Evolutionary conservation across 2,888 invertebrate genomes (phyloP), one percentile per base, ranked within the genome.

Genomic region (Antheraea yamamai): DNA sequence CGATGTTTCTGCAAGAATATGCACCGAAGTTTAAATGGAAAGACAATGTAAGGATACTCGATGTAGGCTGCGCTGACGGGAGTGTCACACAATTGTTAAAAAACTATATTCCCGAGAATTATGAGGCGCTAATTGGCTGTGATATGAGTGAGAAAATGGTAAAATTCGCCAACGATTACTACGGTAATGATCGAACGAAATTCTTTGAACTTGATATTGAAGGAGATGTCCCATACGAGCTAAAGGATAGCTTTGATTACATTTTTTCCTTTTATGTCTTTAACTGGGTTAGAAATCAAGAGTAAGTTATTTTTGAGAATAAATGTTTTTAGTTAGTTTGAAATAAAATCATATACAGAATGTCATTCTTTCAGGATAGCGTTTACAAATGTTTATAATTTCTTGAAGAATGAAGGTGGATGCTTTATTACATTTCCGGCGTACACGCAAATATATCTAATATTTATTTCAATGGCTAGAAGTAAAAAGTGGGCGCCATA

Each of bases 51-150:
- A 74, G 55, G 51, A 23, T 74, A 14, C 20, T 77, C n/a, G 79
- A 79, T 30, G 73, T 79, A 1, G 79, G 78, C 6, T 75, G 78
- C 39, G 78, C 74, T 12, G 79, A 78, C 30, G 79, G 79, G 4
- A 73, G 74, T 70, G 75, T 79, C n/a, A 77, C 78, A 18, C 14
- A 51, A 4, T 73, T 75, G 68, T 47, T 77, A 47, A 52, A 68
- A 20, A 51, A 23, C 51, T 75, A 55, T 61, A 47, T 77, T 20
- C 77, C 75, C 7, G n/a, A 51, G 2, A 39, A 73, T 51, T 70
- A 74, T 20, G 73, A 73, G 23, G 4, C 73, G 14, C 8, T 77
- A 1, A 52, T 64, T 20, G 72, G 75, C 26, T 74, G 72, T 16
- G 75, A 75, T 26, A 71, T 75, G 4, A 77, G 47, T 20, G 64